These are phyloP conservation scores for Meta bourneti DNA, from an alignment of 2,888 invertebrate genomes.

Conservation along the genomic window DNA sequence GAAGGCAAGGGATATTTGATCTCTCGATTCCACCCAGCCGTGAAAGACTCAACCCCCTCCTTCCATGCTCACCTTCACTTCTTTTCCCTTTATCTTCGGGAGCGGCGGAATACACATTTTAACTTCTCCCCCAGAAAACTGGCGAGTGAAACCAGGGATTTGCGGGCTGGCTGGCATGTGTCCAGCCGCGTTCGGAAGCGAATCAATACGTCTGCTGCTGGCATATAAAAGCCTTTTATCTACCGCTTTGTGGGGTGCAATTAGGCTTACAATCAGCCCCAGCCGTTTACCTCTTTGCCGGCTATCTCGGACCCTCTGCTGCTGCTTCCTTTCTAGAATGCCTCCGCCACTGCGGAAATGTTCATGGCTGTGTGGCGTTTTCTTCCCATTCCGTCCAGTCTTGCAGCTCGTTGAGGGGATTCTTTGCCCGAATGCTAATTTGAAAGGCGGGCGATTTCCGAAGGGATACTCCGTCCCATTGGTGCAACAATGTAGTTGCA, in stretches of 20 bases:
- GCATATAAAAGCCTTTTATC: conserved; percentile 70
- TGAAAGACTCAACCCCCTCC: not conserved
- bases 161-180: conserved; percentile 60
- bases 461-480: not conserved
- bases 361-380: conserved; percentile 8
- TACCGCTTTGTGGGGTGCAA: conserved; percentile 64
- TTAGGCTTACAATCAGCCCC: conserved; percentile 62
- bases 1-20: conserved; percentile 13
- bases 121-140: conserved; percentile 43
- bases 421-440: conserved; percentile 15
- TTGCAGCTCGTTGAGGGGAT: conserved; percentile 8
- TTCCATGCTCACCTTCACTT: not conserved
- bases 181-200: conserved; percentile 40
- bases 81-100: not conserved
- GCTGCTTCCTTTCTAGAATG: not conserved
- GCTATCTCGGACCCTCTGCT: not conserved
- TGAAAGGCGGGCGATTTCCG: conserved; percentile 19
- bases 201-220: conserved; percentile 74
- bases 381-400: conserved; percentile 7
- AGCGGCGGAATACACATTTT: no score
- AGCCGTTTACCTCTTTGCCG: conserved; percentile 15
- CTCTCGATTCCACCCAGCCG: conserved; percentile 17
- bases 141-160: conserved; percentile 24
- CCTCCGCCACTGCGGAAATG: conserved; percentile 8
- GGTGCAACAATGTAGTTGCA: no score